Evolutionary conservation across 2,797 vertebrate species (phyloP).

Genomic region (Anomalospiza imberbis): DNA sequence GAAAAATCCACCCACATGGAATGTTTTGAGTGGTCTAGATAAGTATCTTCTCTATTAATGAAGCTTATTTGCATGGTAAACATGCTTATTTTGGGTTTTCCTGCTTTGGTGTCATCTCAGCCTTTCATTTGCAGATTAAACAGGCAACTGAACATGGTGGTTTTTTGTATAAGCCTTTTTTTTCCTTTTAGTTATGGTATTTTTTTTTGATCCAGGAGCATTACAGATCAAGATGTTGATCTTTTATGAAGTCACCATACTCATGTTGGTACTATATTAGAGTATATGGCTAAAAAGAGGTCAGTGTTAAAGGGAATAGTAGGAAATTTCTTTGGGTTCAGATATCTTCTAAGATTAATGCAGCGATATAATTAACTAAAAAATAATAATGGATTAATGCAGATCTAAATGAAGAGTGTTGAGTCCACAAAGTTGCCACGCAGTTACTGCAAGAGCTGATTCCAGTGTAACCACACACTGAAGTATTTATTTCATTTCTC

Average conservation of each 20-base stretch:
- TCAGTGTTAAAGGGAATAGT: neutral
- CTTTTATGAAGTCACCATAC: neutral
- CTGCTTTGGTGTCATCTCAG: neutral
- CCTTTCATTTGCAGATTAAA: constrained; percentile 39
- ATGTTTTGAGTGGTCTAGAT: neutral
- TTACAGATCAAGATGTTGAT: neutral
- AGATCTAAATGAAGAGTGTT: neutral
- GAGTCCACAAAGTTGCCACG: neutral
- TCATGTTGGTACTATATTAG: neutral
- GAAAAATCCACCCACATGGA: neutral
- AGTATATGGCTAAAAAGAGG: neutral
- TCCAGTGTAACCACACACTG: neutral
- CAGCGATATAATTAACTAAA: neutral
- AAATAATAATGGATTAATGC: neutral
- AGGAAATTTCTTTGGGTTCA: neutral
- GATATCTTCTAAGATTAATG: neutral
- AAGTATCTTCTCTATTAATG: constrained; percentile 8
- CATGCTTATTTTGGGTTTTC: constrained; percentile 28
- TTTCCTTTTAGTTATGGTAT: neutral
- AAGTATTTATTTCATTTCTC: neutral
- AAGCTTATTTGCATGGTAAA: constrained; percentile 35
- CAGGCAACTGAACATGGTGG: neutral
- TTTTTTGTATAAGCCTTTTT: neutral
- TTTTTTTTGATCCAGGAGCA: neutral
- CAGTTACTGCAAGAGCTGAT: neutral